Conservation (phyloP, 2,888 invertebrate species). For the Incurvaria masculella region DNA sequence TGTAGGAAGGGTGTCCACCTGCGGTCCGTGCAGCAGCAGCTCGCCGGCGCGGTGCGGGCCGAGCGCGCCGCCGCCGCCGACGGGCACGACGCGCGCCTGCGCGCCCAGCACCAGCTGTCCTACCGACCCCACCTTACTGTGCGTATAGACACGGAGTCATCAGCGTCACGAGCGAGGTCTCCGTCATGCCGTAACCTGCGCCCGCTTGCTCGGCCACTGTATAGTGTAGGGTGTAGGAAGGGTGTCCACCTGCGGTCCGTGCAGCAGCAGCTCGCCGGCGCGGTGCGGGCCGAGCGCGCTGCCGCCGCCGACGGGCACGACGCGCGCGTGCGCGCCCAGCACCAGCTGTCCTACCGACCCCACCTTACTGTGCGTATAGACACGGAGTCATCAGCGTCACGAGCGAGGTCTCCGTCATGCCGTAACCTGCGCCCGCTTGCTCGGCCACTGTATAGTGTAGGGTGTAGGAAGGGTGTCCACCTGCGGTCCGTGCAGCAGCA, state of each 20-base stretch:
- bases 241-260: constrained; percentile 71
- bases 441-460: too few species aligned
- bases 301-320: constrained; percentile 56
- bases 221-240: too few species aligned
- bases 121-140: constrained; percentile 63
- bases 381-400: constrained; percentile 60
- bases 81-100: constrained; percentile 60
- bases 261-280: constrained; percentile 68
- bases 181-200: constrained; percentile 67
- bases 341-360: constrained; percentile 68
- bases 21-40: constrained; percentile 69
- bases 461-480: too few species aligned
- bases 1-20: too few species aligned
- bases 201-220: too few species aligned
- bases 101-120: constrained; percentile 68
- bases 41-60: constrained; percentile 68
- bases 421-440: constrained; percentile 59
- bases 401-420: constrained; percentile 69
- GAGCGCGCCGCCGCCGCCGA: constrained; percentile 51
- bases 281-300: constrained; percentile 58
- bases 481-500: constrained; percentile 72
- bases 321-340: constrained; percentile 65
- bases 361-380: constrained; percentile 56
- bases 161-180: constrained; percentile 63
- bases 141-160: constrained; percentile 57